These are phyloP conservation scores for Atlantisia rogersi DNA, from an alignment of 2,113 vertebrate genomes.

Conservation along the genomic window DNA sequence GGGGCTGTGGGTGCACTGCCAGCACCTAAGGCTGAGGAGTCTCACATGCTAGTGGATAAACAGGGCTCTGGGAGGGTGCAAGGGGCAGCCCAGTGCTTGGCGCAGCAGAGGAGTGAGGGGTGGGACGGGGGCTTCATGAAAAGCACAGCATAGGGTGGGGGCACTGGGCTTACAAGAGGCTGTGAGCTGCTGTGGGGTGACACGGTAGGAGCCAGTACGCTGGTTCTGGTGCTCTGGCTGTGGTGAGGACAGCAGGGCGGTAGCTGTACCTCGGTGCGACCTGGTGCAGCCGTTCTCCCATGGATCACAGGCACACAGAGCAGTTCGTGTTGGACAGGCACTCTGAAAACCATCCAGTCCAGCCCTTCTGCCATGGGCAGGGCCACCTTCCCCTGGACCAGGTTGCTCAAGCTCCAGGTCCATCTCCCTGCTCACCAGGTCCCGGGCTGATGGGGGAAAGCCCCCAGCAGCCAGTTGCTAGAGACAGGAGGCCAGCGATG, in stretches of 20 bases:
- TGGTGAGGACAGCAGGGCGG: no score
- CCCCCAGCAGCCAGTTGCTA: not conserved
- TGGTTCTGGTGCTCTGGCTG: not conserved
- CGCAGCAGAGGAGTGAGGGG: not conserved
- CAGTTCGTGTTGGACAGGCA: not conserved
- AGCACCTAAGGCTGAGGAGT: not conserved
- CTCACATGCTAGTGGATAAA: not conserved
- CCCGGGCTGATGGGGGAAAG: not conserved
- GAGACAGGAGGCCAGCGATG: not conserved
- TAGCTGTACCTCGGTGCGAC: not conserved
- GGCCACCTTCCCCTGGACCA: not conserved
- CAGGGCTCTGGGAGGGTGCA: not conserved
- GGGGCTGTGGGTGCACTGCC: not conserved
- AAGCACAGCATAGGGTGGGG: not conserved
- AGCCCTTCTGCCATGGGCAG: accelerated
- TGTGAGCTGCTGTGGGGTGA: not conserved
- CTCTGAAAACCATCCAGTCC: not conserved
- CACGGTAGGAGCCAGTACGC: not conserved
- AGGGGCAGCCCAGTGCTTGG: not conserved
- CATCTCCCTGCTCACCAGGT: not conserved
- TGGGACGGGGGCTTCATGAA: not conserved
- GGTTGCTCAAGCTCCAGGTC: not conserved
- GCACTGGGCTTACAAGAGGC: not conserved
- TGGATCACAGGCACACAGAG: not conserved
- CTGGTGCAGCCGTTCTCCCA: not conserved